phyloP scores from a whole-genome alignment of 1,140 invertebrate species.

The Philopotamus ludificatus region DNA sequence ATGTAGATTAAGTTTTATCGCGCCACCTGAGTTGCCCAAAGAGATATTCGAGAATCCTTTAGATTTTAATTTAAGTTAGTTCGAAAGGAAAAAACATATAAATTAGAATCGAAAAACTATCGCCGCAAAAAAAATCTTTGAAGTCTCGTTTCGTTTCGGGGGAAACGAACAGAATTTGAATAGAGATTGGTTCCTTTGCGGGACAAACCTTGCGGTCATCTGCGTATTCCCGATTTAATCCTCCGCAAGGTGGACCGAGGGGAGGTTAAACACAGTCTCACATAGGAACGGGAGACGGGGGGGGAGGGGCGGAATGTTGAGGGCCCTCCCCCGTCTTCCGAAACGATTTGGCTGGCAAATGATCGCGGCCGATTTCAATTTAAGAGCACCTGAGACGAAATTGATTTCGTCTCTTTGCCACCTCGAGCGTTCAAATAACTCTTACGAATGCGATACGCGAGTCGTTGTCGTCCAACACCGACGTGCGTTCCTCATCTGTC shows the following conservation, averaged over 20 bases:
- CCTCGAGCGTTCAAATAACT: slow-evolving; percentile 20
- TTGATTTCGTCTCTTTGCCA: slow-evolving; percentile 23
- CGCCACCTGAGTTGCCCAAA: too few relatives aligned
- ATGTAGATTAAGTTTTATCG: too few relatives aligned
- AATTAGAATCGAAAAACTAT: too few relatives aligned
- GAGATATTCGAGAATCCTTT: too few relatives aligned
- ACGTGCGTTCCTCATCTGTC: neutral
- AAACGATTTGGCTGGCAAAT: slow-evolving; percentile 3
- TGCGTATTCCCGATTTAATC: neutral
- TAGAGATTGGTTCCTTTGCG: slow-evolving; percentile 16
- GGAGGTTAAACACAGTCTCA: neutral
- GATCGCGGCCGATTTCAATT: slow-evolving; percentile 12
- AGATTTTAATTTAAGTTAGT: too few relatives aligned
- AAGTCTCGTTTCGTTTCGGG: slow-evolving; percentile 19
- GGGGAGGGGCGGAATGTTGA: neutral
- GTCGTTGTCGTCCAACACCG: too few relatives aligned
- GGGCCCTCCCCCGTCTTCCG: neutral
- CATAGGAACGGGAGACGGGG: neutral
- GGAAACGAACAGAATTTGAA: slow-evolving; percentile 24
- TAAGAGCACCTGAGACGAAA: slow-evolving; percentile 20
- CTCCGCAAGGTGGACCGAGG: neutral
- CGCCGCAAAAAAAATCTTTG: too few relatives aligned
- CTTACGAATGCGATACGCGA: neutral
- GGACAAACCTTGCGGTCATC: slow-evolving; percentile 11
- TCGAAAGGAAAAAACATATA: too few relatives aligned